Conservation (phyloP, 2,113 vertebrate genomes). For the Triplophysa rosa region DNA sequence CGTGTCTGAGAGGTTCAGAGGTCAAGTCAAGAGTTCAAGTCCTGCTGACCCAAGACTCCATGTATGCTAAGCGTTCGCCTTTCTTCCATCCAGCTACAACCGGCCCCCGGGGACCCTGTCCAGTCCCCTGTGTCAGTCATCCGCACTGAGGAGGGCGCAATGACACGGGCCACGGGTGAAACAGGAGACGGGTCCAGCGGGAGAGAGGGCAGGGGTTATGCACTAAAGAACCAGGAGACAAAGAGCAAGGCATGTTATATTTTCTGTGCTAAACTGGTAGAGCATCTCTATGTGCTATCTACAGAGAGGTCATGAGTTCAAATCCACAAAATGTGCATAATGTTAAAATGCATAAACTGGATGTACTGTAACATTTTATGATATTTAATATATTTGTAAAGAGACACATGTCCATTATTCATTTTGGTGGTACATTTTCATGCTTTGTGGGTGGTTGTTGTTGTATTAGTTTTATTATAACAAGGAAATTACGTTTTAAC, state of each 20-base stretch:
- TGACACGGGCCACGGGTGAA: conserved; percentile 47
- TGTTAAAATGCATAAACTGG: too few species aligned
- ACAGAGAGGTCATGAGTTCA: too few species aligned
- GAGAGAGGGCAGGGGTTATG: not conserved
- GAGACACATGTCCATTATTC: too few species aligned
- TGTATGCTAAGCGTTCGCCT: conserved; percentile 50
- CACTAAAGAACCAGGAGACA: not conserved
- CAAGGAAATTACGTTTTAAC: too few species aligned
- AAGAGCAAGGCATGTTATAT: conserved; percentile 33
- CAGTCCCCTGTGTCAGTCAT: conserved; percentile 68
- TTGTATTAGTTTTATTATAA: too few species aligned
- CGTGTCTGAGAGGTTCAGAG: conserved; percentile 46
- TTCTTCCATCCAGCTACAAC: conserved; percentile 59
- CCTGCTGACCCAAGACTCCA: conserved; percentile 54
- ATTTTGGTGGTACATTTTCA: too few species aligned
- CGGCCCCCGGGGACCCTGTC: conserved; percentile 54
- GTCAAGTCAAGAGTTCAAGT: conserved; percentile 58
- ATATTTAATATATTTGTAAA: too few species aligned
- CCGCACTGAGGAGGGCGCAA: conserved; percentile 40
- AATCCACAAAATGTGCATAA: too few species aligned
- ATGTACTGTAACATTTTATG: too few species aligned
- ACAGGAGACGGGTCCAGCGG: conserved; percentile 38
- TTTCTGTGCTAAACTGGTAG: not conserved
- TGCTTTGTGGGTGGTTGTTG: too few species aligned
- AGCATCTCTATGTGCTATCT: too few species aligned